A percentile compares a stretch with the other conserved stretches of the same genome.
Conservation (phyloP, 2,888 invertebrate genomes). For the Drosophila neonasuta region DNA sequence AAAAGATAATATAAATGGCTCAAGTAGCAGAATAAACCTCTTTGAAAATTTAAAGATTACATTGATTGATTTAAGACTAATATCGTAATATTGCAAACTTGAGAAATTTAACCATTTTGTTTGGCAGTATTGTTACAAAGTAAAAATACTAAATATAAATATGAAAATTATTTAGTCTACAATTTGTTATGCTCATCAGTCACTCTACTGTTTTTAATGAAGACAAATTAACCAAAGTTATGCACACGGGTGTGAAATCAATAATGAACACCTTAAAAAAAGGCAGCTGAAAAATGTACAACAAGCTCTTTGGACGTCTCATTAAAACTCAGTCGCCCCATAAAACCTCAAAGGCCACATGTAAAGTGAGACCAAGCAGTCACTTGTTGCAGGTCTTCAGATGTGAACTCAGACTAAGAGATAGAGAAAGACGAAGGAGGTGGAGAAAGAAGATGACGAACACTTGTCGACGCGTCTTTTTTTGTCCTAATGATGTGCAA, state of each 20-base stretch:
- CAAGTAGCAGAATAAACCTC: no score
- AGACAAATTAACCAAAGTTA: neutral
- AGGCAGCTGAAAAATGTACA: neutral
- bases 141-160: neutral
- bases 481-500: conserved; percentile 59
- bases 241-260: conserved; percentile 5
- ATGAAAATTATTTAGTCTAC: neutral
- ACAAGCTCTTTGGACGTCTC: conserved; percentile 26
- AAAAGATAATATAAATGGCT: no score
- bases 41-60: neutral
- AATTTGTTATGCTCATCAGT: neutral
- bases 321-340: conserved; percentile 64
- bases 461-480: conserved; percentile 37
- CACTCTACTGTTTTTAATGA: neutral
- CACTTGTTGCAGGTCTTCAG: conserved; percentile 43
- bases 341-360: conserved; percentile 49
- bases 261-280: conserved; percentile 26
- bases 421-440: conserved; percentile 1
- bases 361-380: conserved; percentile 15
- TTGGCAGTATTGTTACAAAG: neutral
- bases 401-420: neutral
- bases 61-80: neutral
- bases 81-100: no score
- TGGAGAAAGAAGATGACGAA: conserved; percentile 2
- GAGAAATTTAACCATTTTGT: neutral